Evolutionary conservation across 2,888 invertebrate species (phyloP).

Genomic region (Neocrepidodera transversa): DNA sequence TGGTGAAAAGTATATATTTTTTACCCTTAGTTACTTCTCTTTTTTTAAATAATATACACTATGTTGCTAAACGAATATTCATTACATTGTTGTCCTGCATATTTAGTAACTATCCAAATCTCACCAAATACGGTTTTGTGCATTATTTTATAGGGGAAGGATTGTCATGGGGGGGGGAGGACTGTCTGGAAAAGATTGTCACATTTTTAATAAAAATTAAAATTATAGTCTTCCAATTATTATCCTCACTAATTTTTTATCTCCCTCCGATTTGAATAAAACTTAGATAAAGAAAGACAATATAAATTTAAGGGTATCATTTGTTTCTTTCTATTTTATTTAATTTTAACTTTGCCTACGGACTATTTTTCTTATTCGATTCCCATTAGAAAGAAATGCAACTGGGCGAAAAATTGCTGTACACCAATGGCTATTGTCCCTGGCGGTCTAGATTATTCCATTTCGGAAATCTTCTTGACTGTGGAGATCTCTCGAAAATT

Average conservation of each 20-base stretch:
- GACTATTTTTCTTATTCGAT: constrained; percentile 1
- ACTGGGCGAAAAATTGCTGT: constrained; percentile 44
- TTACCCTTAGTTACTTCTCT: not conserved
- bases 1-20: not conserved
- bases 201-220: too few relatives aligned
- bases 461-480: constrained; percentile 12
- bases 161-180: too few relatives aligned
- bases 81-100: not conserved
- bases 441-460: constrained; percentile 21
- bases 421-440: constrained; percentile 35
- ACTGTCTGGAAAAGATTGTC: too few relatives aligned
- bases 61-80: not conserved
- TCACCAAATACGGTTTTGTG: too few relatives aligned
- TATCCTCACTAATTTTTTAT: too few relatives aligned
- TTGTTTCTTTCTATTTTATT: too few relatives aligned
- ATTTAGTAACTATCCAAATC: too few relatives aligned
- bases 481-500: constrained; percentile 17
- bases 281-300: too few relatives aligned
- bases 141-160: too few relatives aligned
- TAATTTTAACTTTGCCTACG: not conserved
- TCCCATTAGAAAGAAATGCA: constrained; percentile 38
- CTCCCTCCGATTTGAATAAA: too few relatives aligned
- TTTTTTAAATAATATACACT: not conserved
- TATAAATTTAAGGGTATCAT: too few relatives aligned
- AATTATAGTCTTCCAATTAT: too few relatives aligned